Evolutionary conservation across 2,888 invertebrate species (phyloP), one percentile per base, ranked within the genome.

Genomic region (Lucinisca nassula): DNA sequence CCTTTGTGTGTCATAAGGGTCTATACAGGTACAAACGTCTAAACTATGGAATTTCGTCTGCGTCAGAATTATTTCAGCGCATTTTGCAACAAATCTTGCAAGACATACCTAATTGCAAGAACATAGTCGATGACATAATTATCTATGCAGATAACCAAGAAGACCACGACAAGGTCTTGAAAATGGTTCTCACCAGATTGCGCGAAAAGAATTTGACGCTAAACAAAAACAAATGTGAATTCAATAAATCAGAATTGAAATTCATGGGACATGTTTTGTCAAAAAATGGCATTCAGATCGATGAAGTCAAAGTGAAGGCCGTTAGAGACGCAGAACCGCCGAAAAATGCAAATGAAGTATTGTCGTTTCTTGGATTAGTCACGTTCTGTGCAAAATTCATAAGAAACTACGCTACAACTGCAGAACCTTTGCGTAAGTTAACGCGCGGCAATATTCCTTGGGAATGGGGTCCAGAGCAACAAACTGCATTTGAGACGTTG

Each of bases 11-110:
- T n/a, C 58, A 84, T 58, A 49, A 67, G n/a, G 82, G 82, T 45
- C 61, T 78, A 21, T 67, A 49, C 37, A 35, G 77, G 24, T 82
- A 82, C 38, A 55, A 8, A 14, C 35, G 74, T 51, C 40, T 81
- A 2, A 73, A 73, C 45, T 81, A 55, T 55, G 74, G 73, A 21
- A 73, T 82, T 17, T 91, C 94, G 1, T 45, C 30, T 32, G 82
- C 82, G 1, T 27, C 75, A 12, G 82, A 82, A 37, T 30, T 82
- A 12, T 82, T 75, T 37, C 82, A 82, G 27, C 58, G 55, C 40
- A 55, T 76, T 17, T 75, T 82, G 27, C 74, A 76, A 30, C 75
- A 82, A 21, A 45, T 58, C 17, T 58, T 82, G n/a, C 72, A 51
- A n/a, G 70, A 74, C 21, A 70, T 77, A 4, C 38, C 51, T n/a